A percentile compares a stretch with the other conserved stretches of the same genome.
phyloP scores from a whole-genome alignment of 2,888 invertebrate genomes.

The Anarsia innoxiella region DNA sequence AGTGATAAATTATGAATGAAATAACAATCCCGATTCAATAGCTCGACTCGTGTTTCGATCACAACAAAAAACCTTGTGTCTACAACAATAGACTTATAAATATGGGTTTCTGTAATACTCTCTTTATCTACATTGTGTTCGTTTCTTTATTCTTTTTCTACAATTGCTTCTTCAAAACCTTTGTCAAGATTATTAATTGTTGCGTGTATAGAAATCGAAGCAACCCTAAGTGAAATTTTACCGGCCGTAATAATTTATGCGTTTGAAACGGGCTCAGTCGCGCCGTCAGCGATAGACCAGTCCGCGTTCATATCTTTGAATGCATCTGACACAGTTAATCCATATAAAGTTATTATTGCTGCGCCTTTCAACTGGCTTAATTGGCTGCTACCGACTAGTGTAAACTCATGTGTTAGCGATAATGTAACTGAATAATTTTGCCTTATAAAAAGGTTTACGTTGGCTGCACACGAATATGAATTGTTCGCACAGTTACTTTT shows the following conservation, averaged over 20 bases:
- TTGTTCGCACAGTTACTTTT: slow-evolving; percentile 43
- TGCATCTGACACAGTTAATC: slow-evolving; percentile 64
- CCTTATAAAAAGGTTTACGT: slow-evolving; percentile 41
- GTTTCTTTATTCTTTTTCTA: slow-evolving; percentile 36
- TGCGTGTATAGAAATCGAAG: slow-evolving; percentile 28
- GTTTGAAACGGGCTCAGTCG: slow-evolving; percentile 35
- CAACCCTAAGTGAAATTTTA: slow-evolving; percentile 40
- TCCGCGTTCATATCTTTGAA: slow-evolving; percentile 48
- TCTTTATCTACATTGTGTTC: slow-evolving; percentile 43
- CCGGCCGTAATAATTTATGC: slow-evolving; percentile 42
- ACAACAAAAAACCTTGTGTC: slow-evolving; percentile 52
- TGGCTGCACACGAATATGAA: slow-evolving; percentile 43
- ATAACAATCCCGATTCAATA: slow-evolving; percentile 51
- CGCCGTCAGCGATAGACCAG: slow-evolving; percentile 43
- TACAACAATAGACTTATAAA: slow-evolving; percentile 65
- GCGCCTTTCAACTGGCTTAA: slow-evolving; percentile 59
- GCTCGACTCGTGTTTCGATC: slow-evolving; percentile 48
- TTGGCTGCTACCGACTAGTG: slow-evolving; percentile 58
- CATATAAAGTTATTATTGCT: slow-evolving; percentile 65
- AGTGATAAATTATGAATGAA: slow-evolving; percentile 69
- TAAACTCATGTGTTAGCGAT: slow-evolving; percentile 57
- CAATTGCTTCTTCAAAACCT: slow-evolving; percentile 36
- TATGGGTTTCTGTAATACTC: slow-evolving; percentile 52
- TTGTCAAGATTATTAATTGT: slow-evolving; percentile 48
- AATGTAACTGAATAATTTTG: slow-evolving; percentile 57